A percentile compares a stretch with the other conserved stretches of the same genome.
Conservation (phyloP, 2,113 vertebrate genomes). For the Nycticebus coucang region DNA sequence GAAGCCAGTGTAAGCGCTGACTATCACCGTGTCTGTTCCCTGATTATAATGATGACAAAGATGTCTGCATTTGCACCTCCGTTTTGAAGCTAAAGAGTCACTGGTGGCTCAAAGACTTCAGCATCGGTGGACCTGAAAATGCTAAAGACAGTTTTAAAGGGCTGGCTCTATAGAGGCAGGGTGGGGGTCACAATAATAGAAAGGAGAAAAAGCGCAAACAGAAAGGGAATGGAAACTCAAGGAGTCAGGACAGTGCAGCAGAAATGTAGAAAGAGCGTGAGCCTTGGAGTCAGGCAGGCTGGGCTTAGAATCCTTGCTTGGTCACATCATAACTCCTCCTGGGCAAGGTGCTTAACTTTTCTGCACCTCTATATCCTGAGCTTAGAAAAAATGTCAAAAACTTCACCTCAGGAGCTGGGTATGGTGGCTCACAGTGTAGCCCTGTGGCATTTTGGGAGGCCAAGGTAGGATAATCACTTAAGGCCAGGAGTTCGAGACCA, state of each 20-base stretch:
- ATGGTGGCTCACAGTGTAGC: too few relatives aligned
- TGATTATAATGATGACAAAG: conserved; percentile 12
- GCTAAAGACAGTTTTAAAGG: not conserved
- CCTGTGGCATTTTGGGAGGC: too few relatives aligned
- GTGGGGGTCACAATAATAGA: not conserved
- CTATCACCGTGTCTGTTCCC: not conserved
- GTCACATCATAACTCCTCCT: not conserved
- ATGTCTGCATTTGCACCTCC: not conserved
- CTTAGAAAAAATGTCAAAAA: conserved; percentile 29
- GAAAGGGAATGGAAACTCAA: not conserved
- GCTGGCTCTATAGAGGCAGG: not conserved
- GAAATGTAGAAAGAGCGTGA: not conserved
- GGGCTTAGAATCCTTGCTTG: not conserved
- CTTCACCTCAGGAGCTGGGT: not conserved
- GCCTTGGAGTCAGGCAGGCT: not conserved
- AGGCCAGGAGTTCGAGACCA: too few relatives aligned
- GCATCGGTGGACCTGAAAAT: not conserved
- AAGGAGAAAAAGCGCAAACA: not conserved
- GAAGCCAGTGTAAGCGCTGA: not conserved
- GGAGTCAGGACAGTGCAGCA: not conserved
- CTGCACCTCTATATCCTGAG: not conserved
- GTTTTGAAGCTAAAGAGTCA: conserved; percentile 22
- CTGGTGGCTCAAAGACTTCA: not conserved
- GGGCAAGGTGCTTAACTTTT: not conserved
- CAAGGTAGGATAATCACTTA: too few relatives aligned